phyloP scores from a whole-genome alignment of 2,888 invertebrate species.

The Parochlus steinenii region DNA sequence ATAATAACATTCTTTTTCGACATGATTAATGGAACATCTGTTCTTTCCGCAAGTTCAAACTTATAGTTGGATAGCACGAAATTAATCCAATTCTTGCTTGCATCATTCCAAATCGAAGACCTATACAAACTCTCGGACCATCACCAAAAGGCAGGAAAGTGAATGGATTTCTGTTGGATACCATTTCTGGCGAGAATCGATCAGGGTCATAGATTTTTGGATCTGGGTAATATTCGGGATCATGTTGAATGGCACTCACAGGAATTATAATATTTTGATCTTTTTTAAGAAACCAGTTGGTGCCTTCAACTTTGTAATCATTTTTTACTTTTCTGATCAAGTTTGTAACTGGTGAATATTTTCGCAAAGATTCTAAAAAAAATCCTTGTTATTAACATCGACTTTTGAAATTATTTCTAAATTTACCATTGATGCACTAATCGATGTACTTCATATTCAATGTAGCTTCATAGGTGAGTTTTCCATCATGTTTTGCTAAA shows the following conservation, averaged over 20 bases:
- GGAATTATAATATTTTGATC: slow-evolving; percentile 37
- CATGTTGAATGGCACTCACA: slow-evolving; percentile 38
- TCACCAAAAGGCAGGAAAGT: slow-evolving; percentile 15
- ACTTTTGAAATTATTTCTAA: too few species aligned
- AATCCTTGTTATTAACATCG: too few species aligned
- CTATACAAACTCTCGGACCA: slow-evolving; percentile 18
- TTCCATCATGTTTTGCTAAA: slow-evolving; percentile 1
- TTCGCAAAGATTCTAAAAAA: slow-evolving; percentile 22
- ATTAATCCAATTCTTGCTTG: slow-evolving; percentile 21
- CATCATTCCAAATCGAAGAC: slow-evolving; percentile 22
- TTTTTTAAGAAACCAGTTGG: slow-evolving; percentile 34
- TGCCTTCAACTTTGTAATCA: slow-evolving; percentile 33
- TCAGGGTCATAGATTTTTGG: slow-evolving; percentile 28
- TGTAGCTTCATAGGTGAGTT: slow-evolving; percentile 7
- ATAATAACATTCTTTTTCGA: slow-evolving; percentile 3
- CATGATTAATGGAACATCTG: slow-evolving; percentile 14
- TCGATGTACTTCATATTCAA: slow-evolving; percentile 8
- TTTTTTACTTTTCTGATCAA: slow-evolving; percentile 35
- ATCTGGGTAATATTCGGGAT: slow-evolving; percentile 39
- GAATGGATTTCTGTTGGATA: slow-evolving; percentile 8
- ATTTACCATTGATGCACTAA: slow-evolving; percentile 17
- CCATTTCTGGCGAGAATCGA: slow-evolving; percentile 9
- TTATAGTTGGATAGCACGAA: slow-evolving; percentile 20
- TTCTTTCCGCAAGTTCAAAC: slow-evolving; percentile 18
- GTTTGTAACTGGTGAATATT: slow-evolving; percentile 36